phyloP scores from a whole-genome alignment of 2,113 vertebrate species.

The Cyanocitta stelleri region DNA sequence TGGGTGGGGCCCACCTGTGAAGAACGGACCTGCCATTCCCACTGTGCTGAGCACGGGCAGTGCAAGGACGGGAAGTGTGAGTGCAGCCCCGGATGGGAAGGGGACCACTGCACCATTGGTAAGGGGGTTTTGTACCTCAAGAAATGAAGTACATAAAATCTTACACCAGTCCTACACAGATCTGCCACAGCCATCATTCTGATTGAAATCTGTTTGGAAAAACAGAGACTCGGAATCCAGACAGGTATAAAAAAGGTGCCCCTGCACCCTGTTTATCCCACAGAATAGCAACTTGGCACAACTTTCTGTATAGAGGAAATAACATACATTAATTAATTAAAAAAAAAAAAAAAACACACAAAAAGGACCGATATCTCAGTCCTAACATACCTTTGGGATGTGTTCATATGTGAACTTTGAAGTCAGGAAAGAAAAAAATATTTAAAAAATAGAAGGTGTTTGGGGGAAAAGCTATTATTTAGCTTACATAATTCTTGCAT shows the following conservation, averaged over 20 bases:
- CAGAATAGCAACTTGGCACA: background rate
- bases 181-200: background rate
- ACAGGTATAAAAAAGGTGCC: background rate
- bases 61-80: slow-evolving; percentile 93
- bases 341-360: background rate
- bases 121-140: slow-evolving; percentile 45
- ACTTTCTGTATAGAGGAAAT: background rate
- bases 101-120: slow-evolving; percentile 97
- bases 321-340: background rate
- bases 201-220: background rate
- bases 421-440: background rate
- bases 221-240: background rate
- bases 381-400: background rate
- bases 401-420: background rate
- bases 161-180: background rate
- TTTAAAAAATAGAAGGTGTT: background rate
- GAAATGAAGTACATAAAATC: background rate
- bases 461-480: background rate
- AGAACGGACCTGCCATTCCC: slow-evolving; percentile 87
- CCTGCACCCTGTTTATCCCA: background rate
- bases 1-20: slow-evolving; percentile 90
- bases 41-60: slow-evolving; percentile 91
- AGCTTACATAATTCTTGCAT: slow-evolving; percentile 32
- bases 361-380: background rate
- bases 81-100: slow-evolving; percentile 98